These are phyloP conservation scores for Ctenopoma multispine DNA, from an alignment of 2,797 vertebrate genomes.

Conservation along the genomic window DNA sequence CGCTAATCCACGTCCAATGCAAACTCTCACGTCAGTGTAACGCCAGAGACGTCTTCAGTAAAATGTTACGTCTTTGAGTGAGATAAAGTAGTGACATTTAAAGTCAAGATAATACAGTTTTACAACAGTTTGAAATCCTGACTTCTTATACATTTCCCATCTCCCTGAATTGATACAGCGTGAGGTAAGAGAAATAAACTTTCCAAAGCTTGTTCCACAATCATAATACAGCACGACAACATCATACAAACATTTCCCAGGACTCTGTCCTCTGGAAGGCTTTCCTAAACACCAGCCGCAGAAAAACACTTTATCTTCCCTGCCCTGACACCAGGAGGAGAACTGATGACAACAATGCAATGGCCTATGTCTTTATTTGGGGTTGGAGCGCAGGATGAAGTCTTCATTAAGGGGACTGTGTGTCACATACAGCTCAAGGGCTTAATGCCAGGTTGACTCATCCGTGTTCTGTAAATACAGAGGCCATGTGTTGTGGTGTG, in stretches of 20 bases:
- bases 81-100: too few species aligned
- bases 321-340: constrained; percentile 75
- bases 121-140: too few species aligned
- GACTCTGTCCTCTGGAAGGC: constrained; percentile 74
- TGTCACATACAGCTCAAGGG: constrained; percentile 71
- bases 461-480: constrained; percentile 81
- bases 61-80: not conserved
- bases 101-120: too few species aligned
- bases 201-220: constrained; percentile 66
- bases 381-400: constrained; percentile 67
- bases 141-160: constrained; percentile 29
- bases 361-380: constrained; percentile 85
- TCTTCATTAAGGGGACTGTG: constrained; percentile 50
- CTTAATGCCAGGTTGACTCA: constrained; percentile 67
- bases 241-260: constrained; percentile 79
- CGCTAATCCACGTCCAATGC: too few species aligned
- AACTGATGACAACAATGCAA: constrained; percentile 74
- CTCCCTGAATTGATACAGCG: constrained; percentile 35
- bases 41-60: not conserved
- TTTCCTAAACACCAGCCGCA: constrained; percentile 80
- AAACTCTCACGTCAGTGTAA: too few species aligned
- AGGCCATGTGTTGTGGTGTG: constrained; percentile 24
- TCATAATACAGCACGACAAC: constrained; percentile 73
- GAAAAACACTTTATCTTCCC: constrained; percentile 69
- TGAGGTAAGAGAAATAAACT: constrained; percentile 55